These are phyloP conservation scores for Gobionotothen gibberifrons DNA, from an alignment of 2,797 vertebrate species.

Conservation along the genomic window DNA sequence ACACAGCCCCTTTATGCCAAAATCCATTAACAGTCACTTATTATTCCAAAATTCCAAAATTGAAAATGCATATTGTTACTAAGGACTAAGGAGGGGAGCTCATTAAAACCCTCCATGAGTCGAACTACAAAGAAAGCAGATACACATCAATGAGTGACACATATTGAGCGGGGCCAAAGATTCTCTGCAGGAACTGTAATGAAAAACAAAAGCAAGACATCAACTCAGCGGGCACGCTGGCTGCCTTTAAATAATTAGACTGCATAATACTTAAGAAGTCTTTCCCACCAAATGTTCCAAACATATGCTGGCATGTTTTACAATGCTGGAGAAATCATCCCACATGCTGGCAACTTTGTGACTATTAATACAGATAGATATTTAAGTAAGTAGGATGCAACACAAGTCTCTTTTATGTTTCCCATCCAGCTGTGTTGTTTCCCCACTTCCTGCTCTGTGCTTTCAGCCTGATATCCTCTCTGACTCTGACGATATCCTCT, in stretches of 20 bases:
- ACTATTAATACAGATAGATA: conserved; percentile 1
- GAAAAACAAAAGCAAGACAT: conserved; percentile 9
- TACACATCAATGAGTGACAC: conserved; percentile 6
- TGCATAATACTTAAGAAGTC: not conserved
- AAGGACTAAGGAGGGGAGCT: not conserved
- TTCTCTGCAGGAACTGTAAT: conserved; percentile 5
- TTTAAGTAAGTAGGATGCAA: not conserved
- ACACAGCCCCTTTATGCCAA: not conserved
- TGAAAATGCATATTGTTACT: not conserved
- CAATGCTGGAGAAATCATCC: conserved; percentile 4
- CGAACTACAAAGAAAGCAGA: conserved; percentile 3
- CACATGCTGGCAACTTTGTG: not conserved
- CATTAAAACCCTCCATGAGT: not conserved
- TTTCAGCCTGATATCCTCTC: not conserved
- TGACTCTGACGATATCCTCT: not conserved
- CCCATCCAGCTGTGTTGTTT: not conserved
- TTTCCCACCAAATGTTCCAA: not conserved
- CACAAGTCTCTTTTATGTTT: not conserved
- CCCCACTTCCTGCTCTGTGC: not conserved
- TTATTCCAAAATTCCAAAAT: not conserved
- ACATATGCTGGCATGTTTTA: not conserved
- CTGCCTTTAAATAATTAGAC: conserved; percentile 1
- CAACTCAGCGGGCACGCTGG: conserved; percentile 1
- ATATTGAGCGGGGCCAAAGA: conserved; percentile 17
- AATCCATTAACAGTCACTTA: not conserved